phyloP scores from a whole-genome alignment of 2,797 vertebrate species.

The Phrynocephalus guinanensis region DNA sequence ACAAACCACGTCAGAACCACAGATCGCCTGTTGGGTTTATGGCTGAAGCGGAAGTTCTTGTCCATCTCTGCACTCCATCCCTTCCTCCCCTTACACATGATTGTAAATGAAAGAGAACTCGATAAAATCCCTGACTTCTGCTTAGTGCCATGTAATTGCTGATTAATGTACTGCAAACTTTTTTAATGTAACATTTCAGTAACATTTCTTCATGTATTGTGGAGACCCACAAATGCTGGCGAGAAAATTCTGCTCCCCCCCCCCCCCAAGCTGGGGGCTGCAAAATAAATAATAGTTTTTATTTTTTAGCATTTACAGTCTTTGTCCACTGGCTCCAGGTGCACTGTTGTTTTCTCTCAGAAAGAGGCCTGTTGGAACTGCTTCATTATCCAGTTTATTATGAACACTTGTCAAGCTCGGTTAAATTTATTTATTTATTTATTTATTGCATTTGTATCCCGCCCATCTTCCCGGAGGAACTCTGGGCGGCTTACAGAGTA shows the following conservation, averaged over 20 bases:
- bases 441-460: too few species aligned
- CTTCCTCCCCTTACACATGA: not conserved
- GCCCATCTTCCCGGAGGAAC: too few species aligned
- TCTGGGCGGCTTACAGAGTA: too few species aligned
- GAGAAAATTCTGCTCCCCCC: not conserved
- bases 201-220: not conserved
- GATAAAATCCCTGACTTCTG: not conserved
- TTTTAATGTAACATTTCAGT: not conserved
- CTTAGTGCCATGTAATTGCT: not conserved
- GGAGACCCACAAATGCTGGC: rapidly evolving
- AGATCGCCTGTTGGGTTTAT: too few species aligned
- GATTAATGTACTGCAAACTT: not conserved
- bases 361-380: not conserved
- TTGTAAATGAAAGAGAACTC: not conserved
- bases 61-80: too few species aligned
- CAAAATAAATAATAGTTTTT: not conserved
- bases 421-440: too few species aligned
- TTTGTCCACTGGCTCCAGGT: not conserved
- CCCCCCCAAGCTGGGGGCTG: not conserved
- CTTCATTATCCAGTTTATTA: not conserved
- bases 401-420: not conserved
- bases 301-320: not conserved
- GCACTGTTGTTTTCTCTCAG: not conserved
- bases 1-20: too few species aligned
- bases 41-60: too few species aligned